These are phyloP conservation scores for Drosophila neutralis DNA, from an alignment of 2,888 invertebrate genomes.

Conservation along the genomic window DNA sequence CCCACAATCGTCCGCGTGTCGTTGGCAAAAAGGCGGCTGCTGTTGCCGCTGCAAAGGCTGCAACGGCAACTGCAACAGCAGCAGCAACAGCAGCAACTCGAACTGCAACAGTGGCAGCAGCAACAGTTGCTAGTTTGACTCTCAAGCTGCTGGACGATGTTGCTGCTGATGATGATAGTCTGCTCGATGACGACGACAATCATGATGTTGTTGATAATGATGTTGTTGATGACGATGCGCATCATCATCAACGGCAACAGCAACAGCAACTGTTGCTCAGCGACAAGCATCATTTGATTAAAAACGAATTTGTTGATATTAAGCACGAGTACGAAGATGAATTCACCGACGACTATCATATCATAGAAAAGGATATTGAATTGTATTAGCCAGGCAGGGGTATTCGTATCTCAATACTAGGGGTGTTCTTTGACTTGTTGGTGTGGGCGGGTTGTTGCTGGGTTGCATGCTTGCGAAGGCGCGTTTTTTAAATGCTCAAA, in stretches of 20 bases:
- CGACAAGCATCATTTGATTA: slow-evolving; percentile 49
- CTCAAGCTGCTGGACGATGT: slow-evolving; percentile 60
- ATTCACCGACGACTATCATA: slow-evolving; percentile 59
- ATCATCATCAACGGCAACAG: slow-evolving; percentile 24
- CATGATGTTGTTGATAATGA: slow-evolving; percentile 48
- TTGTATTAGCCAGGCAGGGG: slow-evolving; percentile 51
- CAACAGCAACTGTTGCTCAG: slow-evolving; percentile 46
- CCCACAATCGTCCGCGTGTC: slow-evolving; percentile 87
- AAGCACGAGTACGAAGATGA: slow-evolving; percentile 67
- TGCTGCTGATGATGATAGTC: slow-evolving; percentile 68
- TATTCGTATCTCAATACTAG: slow-evolving; percentile 1
- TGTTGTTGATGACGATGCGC: slow-evolving; percentile 57
- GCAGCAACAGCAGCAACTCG: slow-evolving; percentile 2
- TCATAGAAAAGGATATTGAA: slow-evolving; percentile 76
- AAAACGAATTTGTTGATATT: slow-evolving; percentile 64
- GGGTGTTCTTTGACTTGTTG: not conserved
- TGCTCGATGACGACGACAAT: slow-evolving; percentile 59
- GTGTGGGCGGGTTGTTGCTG: slow-evolving; percentile 1
- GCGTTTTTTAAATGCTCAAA: slow-evolving; percentile 30
- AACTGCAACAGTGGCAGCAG: slow-evolving; percentile 13
- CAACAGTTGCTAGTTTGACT: slow-evolving; percentile 12
- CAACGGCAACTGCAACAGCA: slow-evolving; percentile 25
- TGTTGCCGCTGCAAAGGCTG: slow-evolving; percentile 41
- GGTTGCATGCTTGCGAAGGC: not conserved
- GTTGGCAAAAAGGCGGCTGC: slow-evolving; percentile 57